Percentiles rank a stretch among this genome's conserved stretches.
phyloP scores from a whole-genome alignment of 2,113 vertebrate species.

The Xiphias gladius region DNA sequence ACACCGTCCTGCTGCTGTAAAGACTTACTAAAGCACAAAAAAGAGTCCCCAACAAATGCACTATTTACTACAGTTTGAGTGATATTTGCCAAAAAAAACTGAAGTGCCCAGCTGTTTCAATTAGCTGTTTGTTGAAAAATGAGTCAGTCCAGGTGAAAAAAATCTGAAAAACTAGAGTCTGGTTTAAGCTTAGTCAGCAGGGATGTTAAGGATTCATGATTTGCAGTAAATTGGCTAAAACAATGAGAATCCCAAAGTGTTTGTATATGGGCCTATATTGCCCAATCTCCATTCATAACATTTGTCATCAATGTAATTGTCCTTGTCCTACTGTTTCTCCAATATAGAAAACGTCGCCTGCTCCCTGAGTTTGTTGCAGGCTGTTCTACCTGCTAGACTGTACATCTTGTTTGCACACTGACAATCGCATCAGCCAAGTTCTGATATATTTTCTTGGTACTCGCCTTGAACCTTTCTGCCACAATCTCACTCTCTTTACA shows the following conservation, averaged over 20 bases:
- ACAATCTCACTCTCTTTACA: conserved; percentile 59
- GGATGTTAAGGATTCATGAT: not conserved
- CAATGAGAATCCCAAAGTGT: conserved; percentile 3
- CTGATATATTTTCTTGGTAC: conserved; percentile 74
- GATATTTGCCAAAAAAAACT: too few relatives aligned
- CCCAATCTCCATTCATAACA: conserved; percentile 52
- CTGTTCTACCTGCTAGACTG: conserved; percentile 51
- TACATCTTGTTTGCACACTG: conserved; percentile 58
- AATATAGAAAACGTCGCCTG: not conserved
- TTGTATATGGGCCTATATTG: conserved; percentile 17
- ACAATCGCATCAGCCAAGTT: conserved; percentile 58
- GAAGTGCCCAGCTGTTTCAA: too few relatives aligned
- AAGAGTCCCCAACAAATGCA: too few relatives aligned
- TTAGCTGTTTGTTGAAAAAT: not conserved
- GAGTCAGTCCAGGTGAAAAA: not conserved
- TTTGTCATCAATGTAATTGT: conserved; percentile 54
- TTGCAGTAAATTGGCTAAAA: conserved; percentile 3
- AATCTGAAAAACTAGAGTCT: not conserved
- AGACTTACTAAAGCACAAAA: too few relatives aligned
- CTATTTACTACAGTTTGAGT: too few relatives aligned
- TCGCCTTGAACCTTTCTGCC: conserved; percentile 78
- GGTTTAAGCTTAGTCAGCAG: not conserved
- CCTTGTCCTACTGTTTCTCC: conserved; percentile 38
- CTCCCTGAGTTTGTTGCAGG: conserved; percentile 45
- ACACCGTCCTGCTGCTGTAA: too few relatives aligned